Conservation (phyloP, 2,113 vertebrate genomes). For the Probosciger aterrimus region DNA sequence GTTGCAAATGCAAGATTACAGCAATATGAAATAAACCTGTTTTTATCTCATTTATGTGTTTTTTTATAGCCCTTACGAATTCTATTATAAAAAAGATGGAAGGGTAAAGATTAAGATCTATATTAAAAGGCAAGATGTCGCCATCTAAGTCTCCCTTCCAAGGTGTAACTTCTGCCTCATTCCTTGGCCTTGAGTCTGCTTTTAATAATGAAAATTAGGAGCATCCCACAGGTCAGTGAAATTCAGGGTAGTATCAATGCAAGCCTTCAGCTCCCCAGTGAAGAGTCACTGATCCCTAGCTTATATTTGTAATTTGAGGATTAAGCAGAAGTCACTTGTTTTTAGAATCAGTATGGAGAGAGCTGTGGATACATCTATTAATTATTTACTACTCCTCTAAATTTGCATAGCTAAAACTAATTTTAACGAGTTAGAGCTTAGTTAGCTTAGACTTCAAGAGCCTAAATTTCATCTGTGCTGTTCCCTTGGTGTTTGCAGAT, state of each 20-base stretch:
- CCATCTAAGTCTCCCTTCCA: background rate
- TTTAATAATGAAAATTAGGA: background rate
- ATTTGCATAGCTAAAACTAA: background rate
- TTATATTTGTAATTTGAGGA: background rate
- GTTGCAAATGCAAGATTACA: background rate
- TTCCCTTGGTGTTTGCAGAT: background rate
- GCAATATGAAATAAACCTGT: background rate
- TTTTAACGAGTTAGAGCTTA: background rate
- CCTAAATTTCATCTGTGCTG: background rate
- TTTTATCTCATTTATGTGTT: background rate
- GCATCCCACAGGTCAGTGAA: background rate
- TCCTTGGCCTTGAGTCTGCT: background rate
- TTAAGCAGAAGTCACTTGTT: background rate
- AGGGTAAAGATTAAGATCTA: background rate
- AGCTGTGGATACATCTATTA: background rate
- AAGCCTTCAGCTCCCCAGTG: background rate
- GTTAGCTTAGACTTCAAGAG: background rate
- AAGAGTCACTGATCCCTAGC: background rate
- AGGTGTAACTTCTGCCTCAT: background rate
- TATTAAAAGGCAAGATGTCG: background rate
- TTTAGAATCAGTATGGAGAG: constrained; percentile 4
- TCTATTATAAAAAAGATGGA: background rate
- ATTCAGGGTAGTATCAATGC: background rate
- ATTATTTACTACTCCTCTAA: constrained; percentile 5
- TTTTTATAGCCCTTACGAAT: background rate